phyloP scores from a whole-genome alignment of 2,113 vertebrate species.

The Heloderma charlesbogerti region DNA sequence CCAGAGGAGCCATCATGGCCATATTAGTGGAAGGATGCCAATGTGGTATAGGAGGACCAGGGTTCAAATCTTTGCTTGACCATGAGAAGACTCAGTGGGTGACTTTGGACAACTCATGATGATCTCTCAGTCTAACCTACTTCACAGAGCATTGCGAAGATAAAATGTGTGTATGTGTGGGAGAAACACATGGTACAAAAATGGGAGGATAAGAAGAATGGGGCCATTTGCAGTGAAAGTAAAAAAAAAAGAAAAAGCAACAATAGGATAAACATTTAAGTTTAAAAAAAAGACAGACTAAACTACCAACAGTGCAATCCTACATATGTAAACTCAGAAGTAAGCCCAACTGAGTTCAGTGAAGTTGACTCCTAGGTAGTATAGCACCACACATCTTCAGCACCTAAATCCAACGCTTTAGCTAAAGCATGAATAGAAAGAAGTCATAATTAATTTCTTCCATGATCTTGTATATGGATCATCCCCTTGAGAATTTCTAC shows the following conservation, averaged over 20 bases:
- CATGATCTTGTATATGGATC: neutral
- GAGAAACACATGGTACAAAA: neutral
- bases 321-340: neutral
- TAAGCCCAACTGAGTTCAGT: neutral
- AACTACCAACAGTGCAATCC: neutral
- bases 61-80: neutral
- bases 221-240: neutral
- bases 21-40: too few relatives aligned
- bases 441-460: neutral
- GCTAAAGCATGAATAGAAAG: neutral
- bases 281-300: neutral
- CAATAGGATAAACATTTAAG: neutral
- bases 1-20: too few relatives aligned
- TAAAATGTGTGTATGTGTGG: neutral
- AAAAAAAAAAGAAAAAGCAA: neutral
- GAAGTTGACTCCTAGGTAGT: neutral
- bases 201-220: neutral
- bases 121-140: neutral
- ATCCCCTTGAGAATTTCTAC: neutral
- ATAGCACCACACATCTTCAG: neutral
- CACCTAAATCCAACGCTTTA: neutral
- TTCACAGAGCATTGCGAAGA: neutral
- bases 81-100: neutral
- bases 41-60: neutral
- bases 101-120: neutral